A percentile compares a stretch with the other conserved stretches of the same genome.
These are phyloP conservation scores for Diadema setosum DNA, from an alignment of 35 echinoderm and acorn worm genomes.

Conservation along the genomic window DNA sequence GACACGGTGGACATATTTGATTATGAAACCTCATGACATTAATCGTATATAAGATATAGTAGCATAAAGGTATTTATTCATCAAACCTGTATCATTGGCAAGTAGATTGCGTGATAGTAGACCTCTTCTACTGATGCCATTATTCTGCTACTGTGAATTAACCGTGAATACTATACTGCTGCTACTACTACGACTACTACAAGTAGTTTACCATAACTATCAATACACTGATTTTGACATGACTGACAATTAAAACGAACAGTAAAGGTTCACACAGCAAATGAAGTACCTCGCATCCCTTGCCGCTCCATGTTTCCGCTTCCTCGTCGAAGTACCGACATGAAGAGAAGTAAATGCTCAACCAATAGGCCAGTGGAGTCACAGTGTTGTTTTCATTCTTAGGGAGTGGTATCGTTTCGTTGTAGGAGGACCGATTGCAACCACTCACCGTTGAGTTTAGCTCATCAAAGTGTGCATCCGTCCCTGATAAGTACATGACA, in stretches of 20 bases:
- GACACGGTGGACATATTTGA: too few species aligned
- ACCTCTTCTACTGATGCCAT: too few species aligned
- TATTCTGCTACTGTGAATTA: background rate
- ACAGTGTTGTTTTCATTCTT: background rate
- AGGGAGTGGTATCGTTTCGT: background rate
- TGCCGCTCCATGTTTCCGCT: background rate
- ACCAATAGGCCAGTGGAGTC: background rate
- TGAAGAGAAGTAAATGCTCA: background rate
- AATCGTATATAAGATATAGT: too few species aligned
- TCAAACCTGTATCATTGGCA: too few species aligned
- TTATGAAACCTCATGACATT: too few species aligned
- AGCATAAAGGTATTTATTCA: too few species aligned
- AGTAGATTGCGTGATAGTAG: too few species aligned
- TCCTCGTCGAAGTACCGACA: constrained; percentile 38
- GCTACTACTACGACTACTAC: background rate
- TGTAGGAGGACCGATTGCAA: background rate
- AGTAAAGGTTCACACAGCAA: background rate
- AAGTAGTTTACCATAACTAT: background rate
- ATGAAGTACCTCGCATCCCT: constrained; percentile 20
- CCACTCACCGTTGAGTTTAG: background rate
- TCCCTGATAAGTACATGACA: background rate
- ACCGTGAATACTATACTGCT: background rate
- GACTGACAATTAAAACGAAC: background rate
- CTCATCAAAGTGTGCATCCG: background rate
- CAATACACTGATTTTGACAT: background rate